A percentile compares a stretch with the other conserved stretches of the same genome.
phyloP scores from a whole-genome alignment of 2,113 vertebrate species.

The Synchiropus splendidus region DNA sequence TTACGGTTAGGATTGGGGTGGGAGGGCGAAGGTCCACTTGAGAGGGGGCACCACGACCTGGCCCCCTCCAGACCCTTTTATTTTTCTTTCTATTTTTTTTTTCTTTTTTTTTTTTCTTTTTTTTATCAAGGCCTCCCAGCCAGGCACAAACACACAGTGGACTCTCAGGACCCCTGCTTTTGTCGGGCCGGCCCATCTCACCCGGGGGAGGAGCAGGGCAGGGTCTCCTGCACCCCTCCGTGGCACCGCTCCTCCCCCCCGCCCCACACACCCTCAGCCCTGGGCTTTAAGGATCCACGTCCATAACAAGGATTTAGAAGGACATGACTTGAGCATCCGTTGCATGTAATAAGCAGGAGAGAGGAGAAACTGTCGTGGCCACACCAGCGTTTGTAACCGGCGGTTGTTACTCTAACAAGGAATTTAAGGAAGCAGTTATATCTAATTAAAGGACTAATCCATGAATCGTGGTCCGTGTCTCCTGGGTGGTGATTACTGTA shows the following conservation, averaged over 20 bases:
- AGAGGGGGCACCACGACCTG: conserved; percentile 30
- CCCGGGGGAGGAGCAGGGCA: conserved; percentile 32
- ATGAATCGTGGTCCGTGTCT: conserved; percentile 66
- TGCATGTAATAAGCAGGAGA: conserved; percentile 62
- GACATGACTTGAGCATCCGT: conserved; percentile 62
- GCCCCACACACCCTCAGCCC: conserved; percentile 28
- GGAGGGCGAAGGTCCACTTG: conserved; percentile 40
- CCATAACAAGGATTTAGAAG: conserved; percentile 46
- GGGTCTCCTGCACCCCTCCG: conserved; percentile 39
- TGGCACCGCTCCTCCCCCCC: conserved; percentile 32
- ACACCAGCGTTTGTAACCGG: conserved; percentile 69
- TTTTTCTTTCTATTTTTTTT: conserved; percentile 23
- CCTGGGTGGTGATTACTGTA: conserved; percentile 67
- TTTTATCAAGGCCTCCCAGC: conserved; percentile 36
- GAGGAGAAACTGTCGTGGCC: conserved; percentile 46
- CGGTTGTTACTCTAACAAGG: conserved; percentile 60
- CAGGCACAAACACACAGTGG: conserved; percentile 45
- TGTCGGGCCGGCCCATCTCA: conserved; percentile 29
- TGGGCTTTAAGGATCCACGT: conserved; percentile 50
- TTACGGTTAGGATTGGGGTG: conserved; percentile 60
- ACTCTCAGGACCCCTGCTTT: conserved; percentile 69
- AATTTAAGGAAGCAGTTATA: conserved; percentile 68
- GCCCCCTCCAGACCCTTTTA: conserved; percentile 44
- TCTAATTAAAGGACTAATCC: conserved; percentile 74
- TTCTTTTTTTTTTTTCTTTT: conserved; percentile 11